Evolutionary conservation across 2,888 invertebrate genomes (phyloP).

Genomic region (Noctua janthina): DNA sequence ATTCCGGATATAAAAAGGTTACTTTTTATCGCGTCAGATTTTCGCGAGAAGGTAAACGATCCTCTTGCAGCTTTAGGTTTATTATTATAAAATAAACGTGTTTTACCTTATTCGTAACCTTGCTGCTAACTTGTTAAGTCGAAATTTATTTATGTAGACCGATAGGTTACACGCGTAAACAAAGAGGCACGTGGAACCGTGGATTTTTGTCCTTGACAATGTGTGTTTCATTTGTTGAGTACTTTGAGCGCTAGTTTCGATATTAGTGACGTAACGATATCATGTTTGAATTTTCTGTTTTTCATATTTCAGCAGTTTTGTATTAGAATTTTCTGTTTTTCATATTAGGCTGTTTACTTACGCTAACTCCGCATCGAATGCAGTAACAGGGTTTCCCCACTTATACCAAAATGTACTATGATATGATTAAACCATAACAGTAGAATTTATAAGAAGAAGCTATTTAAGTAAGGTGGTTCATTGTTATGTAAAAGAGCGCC

Average conservation of each 20-base stretch:
- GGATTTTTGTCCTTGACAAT: background rate
- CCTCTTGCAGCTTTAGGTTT: background rate
- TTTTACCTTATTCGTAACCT: background rate
- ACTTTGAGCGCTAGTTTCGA: background rate
- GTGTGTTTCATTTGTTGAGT: background rate
- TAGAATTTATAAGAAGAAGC: too few species aligned
- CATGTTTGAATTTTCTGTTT: background rate
- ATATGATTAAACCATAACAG: too few species aligned
- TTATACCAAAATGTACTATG: too few species aligned
- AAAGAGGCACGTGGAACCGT: background rate
- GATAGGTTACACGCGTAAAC: background rate
- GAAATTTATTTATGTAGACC: background rate
- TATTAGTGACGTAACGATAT: background rate
- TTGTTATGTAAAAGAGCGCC: too few species aligned
- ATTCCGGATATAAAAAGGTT: too few species aligned
- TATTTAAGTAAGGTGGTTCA: too few species aligned
- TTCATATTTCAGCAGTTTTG: too few species aligned
- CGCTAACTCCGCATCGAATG: too few species aligned
- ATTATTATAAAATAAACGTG: background rate
- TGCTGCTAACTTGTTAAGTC: background rate
- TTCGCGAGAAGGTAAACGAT: background rate
- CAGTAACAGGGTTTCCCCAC: too few species aligned
- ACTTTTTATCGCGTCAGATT: background rate
- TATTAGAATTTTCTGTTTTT: too few species aligned
- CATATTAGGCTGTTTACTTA: too few species aligned